phyloP scores from a whole-genome alignment of 1,140 invertebrate species.

The Drosophila punjabiensis region DNA sequence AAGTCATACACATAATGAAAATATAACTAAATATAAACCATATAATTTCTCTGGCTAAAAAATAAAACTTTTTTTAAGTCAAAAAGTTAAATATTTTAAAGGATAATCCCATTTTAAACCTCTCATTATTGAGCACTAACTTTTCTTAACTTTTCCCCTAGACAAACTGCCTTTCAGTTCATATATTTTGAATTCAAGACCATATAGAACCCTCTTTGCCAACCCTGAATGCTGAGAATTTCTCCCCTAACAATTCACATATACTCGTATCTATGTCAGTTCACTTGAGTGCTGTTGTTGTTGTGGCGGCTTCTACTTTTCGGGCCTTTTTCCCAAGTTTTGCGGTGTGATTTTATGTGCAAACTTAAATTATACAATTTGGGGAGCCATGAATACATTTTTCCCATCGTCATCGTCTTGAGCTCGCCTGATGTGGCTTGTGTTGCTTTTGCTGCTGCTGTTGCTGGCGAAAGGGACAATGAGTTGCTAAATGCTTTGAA shows the following conservation, averaged over 20 bases:
- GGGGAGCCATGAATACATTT: slow-evolving; percentile 77
- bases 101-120: not conserved
- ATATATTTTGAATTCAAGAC: not conserved
- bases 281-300: slow-evolving; percentile 56
- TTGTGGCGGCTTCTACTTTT: slow-evolving; percentile 47
- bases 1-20: not conserved
- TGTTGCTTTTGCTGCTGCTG: not conserved
- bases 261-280: slow-evolving; percentile 51
- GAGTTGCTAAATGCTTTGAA: slow-evolving; percentile 84
- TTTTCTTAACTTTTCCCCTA: not conserved
- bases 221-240: slow-evolving; percentile 21
- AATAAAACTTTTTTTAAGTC: not conserved
- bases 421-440: slow-evolving; percentile 18
- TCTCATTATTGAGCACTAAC: not conserved
- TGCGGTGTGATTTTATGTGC: slow-evolving; percentile 82
- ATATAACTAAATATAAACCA: not conserved
- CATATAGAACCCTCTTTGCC: slow-evolving; percentile 1
- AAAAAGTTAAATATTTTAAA: not conserved
- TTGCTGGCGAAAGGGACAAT: slow-evolving; percentile 73
- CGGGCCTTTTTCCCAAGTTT: slow-evolving; percentile 56
- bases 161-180: not conserved
- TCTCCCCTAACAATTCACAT: slow-evolving; percentile 39
- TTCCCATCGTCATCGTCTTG: slow-evolving; percentile 41
- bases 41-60: not conserved
- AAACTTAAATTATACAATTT: slow-evolving; percentile 84